These are phyloP conservation scores for Apteryx owenii DNA, from an alignment of 2,113 vertebrate genomes.

Conservation along the genomic window DNA sequence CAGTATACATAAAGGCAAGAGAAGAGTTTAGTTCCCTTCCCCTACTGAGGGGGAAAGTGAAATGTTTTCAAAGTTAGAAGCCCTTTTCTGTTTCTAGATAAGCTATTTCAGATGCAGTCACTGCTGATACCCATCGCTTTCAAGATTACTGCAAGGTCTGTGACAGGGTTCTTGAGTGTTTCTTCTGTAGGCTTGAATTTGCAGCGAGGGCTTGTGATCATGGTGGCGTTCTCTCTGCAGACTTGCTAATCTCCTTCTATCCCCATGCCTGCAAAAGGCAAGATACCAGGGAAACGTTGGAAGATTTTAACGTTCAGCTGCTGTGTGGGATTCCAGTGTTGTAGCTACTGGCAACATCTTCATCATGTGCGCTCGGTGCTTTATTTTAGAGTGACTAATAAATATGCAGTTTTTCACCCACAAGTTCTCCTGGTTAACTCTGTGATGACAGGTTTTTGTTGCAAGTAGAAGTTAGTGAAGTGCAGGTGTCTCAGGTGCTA, in stretches of 20 bases:
- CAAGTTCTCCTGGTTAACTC: background rate
- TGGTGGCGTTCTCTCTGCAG: background rate
- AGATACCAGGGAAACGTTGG: background rate
- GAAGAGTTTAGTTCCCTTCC: background rate
- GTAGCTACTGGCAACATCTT: conserved; percentile 38
- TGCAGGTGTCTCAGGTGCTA: background rate
- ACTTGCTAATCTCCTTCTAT: background rate
- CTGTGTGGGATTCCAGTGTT: conserved; percentile 25
- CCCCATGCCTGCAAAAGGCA: background rate
- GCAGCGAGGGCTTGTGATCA: background rate
- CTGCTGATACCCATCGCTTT: background rate
- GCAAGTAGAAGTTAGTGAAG: background rate
- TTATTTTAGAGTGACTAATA: background rate
- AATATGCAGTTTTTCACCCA: background rate
- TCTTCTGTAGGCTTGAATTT: background rate
- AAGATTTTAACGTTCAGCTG: background rate
- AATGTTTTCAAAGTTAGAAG: background rate
- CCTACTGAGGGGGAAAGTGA: background rate
- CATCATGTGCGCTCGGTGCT: accelerated
- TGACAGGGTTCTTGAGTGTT: background rate
- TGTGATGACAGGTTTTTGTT: background rate
- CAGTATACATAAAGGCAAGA: background rate
- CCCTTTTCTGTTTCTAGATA: background rate
- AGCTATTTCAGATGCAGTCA: background rate
- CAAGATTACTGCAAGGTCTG: background rate